These are phyloP conservation scores for Brachyrhaphis roseni DNA, from an alignment of 2,797 vertebrate species.

Conservation along the genomic window DNA sequence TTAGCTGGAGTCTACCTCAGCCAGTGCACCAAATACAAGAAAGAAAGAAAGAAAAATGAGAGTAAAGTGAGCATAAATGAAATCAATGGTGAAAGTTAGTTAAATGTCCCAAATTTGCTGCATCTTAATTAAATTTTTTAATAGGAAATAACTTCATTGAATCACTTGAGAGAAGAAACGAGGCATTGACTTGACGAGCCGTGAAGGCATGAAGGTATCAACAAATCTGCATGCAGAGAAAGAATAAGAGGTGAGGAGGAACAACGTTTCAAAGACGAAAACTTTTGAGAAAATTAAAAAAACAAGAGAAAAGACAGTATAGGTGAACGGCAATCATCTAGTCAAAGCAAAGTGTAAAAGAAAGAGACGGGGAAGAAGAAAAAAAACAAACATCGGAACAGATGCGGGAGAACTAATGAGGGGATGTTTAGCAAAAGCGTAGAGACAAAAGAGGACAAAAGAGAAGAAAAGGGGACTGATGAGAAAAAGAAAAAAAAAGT, in stretches of 20 bases:
- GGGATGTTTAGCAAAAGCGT: conserved; percentile 32
- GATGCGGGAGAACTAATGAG: conserved; percentile 35
- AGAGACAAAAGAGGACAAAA: conserved; percentile 14
- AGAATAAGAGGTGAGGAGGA: not conserved
- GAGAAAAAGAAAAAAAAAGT: not conserved
- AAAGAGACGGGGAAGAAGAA: conserved; percentile 12
- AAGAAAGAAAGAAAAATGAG: not conserved
- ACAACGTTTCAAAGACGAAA: not conserved
- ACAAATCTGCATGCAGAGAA: not conserved
- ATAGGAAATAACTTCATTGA: not conserved
- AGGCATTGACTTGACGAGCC: not conserved
- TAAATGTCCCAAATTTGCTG: not conserved
- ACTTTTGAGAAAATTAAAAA: not conserved
- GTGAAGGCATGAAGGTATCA: not conserved
- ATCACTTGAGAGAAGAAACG: not conserved
- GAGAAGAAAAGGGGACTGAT: conserved; percentile 13
- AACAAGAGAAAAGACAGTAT: conserved; percentile 1
- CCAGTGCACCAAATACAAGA: not conserved
- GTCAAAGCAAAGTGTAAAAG: conserved; percentile 22
- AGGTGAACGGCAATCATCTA: conserved; percentile 12
- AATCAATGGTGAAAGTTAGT: not conserved
- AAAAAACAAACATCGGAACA: conserved; percentile 25
- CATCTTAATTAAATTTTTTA: not conserved
- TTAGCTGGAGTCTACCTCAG: not conserved
- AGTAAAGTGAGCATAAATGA: not conserved